phyloP scores from a whole-genome alignment of 2,113 vertebrate species.

The Mus pahari region DNA sequence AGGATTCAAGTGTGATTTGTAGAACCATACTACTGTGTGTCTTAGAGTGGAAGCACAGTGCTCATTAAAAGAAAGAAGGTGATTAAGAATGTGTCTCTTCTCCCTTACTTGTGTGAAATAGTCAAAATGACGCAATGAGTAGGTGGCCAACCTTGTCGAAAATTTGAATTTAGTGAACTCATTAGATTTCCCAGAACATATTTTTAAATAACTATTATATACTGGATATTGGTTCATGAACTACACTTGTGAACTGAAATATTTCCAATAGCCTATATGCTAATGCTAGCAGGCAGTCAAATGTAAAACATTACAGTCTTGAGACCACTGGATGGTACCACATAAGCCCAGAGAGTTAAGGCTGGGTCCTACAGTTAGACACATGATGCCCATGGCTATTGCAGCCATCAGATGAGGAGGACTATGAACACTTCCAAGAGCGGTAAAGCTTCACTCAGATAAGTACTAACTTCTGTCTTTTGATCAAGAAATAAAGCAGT shows the following conservation, averaged over 20 bases:
- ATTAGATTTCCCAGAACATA: neutral
- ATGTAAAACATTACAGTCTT: neutral
- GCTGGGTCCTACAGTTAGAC: neutral
- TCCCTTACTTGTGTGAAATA: neutral
- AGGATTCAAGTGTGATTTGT: neutral
- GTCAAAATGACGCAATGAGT: neutral
- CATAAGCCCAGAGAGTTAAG: neutral
- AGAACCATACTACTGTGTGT: neutral
- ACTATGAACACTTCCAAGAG: neutral
- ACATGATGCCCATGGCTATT: neutral
- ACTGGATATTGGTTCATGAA: too few species aligned
- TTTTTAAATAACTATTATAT: neutral
- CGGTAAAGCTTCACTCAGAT: neutral
- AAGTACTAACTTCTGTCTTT: neutral
- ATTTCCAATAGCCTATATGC: neutral
- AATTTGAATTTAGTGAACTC: neutral
- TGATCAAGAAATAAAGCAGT: neutral
- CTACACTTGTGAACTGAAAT: neutral
- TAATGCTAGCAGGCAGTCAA: neutral
- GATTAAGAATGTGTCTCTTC: neutral
- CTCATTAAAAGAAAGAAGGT: neutral
- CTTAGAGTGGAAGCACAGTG: too few species aligned
- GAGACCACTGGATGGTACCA: neutral
- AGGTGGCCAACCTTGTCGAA: neutral
- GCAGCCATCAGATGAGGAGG: neutral